These are phyloP conservation scores for Sycophila sp. DNA, from an alignment of 1,140 invertebrate genomes.

Conservation along the genomic window DNA sequence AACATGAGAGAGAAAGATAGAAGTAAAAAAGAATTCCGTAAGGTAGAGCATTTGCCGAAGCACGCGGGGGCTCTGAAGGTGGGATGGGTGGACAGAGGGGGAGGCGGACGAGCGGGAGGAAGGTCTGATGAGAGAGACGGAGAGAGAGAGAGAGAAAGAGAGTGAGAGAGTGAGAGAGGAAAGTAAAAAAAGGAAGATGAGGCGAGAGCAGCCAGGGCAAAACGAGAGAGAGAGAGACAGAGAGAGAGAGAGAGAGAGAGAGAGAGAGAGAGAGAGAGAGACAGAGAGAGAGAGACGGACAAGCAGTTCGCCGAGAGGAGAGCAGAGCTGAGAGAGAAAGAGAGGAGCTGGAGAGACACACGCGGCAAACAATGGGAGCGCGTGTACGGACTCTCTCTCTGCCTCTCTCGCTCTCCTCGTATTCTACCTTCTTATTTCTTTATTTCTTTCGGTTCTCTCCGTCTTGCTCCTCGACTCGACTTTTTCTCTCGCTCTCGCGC, in stretches of 20 bases:
- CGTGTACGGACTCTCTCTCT: conserved; percentile 50
- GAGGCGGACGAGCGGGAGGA: neutral
- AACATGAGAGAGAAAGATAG: conserved; percentile 26
- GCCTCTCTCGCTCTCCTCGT: conserved; percentile 36
- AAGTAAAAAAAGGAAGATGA: conserved; percentile 26
- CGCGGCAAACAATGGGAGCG: conserved; percentile 63
- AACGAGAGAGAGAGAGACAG: conserved; percentile 47
- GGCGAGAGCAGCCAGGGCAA: too few species aligned
- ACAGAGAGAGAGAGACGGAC: conserved; percentile 20
- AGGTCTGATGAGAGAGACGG: neutral
- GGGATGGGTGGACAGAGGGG: neutral
- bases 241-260: conserved; percentile 34
- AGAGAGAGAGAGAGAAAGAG: conserved; percentile 40
- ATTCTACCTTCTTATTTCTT: conserved; percentile 30
- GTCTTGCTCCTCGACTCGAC: neutral
- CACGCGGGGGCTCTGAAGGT: conserved; percentile 31
- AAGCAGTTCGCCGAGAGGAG: neutral
- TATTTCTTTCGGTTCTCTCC: conserved; percentile 33
- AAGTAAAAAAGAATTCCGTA: conserved; percentile 46
- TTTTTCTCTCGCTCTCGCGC: conserved; percentile 46
- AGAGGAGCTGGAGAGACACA: conserved; percentile 33
- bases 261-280: conserved; percentile 32
- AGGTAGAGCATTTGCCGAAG: conserved; percentile 41
- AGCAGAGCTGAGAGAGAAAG: conserved; percentile 45
- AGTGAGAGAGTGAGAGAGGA: conserved; percentile 35